Evolutionary conservation across 2,888 invertebrate genomes (phyloP), one percentile per base, ranked within the genome.

Genomic region (Eretmocerus hayati): DNA sequence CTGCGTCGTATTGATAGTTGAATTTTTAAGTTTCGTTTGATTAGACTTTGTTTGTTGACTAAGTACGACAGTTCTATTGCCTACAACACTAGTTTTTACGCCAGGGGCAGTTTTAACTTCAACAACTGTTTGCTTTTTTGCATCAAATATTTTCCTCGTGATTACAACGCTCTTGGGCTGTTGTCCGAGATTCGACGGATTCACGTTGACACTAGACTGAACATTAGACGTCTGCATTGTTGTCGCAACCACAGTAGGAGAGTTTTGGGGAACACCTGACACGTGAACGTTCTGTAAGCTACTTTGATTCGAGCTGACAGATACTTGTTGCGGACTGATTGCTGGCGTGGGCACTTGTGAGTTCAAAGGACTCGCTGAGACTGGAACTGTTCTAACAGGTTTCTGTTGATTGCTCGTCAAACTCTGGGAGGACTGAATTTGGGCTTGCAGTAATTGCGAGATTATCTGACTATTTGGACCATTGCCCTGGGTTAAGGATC

Each of bases 391-490:
- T 50, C 65, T 65, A 11, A 56, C 59, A 31, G 58, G 64, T 52
- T 67, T 67, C 39, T 59, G 62, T 21, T 61, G 58, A 32, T 59
- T 51, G 46, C 40, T 51, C 41, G 23, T 15, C 41, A 20, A 39
- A 37, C 42, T 54, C 37, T 57, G 58, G n/a, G 56, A 39, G 16
- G 58, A 53, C 8, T 63, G 45, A 0, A 59, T 58, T 47, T 65
- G 69, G 2, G 65, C 56, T 46, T 68, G 69, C 30, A 71, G 57
- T 15, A 71, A 56, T 19, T 71, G 71, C 5, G 71, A 69, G 22
- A 71, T 67, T 42, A 71, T 68, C 36, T 68, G 71, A 2, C 70
- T 65, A 58, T 67, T 70, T 50, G 67, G 70, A 16, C 68, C 64
- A 8, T 64, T 55, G 11, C 62, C 58, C 56, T 71, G 71, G 1